These are phyloP conservation scores for Cydia splendana DNA, from an alignment of 1,140 invertebrate genomes.

Conservation along the genomic window DNA sequence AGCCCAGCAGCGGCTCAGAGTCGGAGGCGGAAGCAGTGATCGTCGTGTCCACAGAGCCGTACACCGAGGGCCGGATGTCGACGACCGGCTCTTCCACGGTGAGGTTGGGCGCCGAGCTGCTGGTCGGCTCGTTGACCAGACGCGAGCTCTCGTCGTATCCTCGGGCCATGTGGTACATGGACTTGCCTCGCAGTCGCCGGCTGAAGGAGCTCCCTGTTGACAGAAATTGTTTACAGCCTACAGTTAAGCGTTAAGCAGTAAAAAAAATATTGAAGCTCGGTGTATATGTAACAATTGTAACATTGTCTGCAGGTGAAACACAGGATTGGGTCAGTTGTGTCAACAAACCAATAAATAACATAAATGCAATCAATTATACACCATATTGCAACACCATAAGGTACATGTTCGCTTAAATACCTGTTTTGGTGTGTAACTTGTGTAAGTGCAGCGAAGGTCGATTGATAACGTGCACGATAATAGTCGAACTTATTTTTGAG, in stretches of 20 bases:
- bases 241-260: too few species aligned
- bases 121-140: constrained; percentile 63
- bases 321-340: background rate
- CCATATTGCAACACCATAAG: too few species aligned
- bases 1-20: constrained; percentile 58
- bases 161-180: constrained; percentile 85
- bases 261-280: too few species aligned
- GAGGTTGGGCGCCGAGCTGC: constrained; percentile 67
- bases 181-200: constrained; percentile 85
- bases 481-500: too few species aligned
- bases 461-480: too few species aligned
- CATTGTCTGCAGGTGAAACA: too few species aligned
- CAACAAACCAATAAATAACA: background rate
- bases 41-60: constrained; percentile 67
- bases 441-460: too few species aligned
- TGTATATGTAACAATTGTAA: too few species aligned
- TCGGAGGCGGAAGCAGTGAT: constrained; percentile 53
- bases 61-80: constrained; percentile 57
- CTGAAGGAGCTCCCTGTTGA: constrained; percentile 84
- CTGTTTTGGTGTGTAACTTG: too few species aligned
- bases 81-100: constrained; percentile 57
- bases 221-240: too few species aligned
- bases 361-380: too few species aligned
- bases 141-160: constrained; percentile 81
- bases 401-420: too few species aligned